These are phyloP conservation scores for Luidia sarsii DNA, from an alignment of 53 echinoderm and acorn worm species.

Conservation along the genomic window DNA sequence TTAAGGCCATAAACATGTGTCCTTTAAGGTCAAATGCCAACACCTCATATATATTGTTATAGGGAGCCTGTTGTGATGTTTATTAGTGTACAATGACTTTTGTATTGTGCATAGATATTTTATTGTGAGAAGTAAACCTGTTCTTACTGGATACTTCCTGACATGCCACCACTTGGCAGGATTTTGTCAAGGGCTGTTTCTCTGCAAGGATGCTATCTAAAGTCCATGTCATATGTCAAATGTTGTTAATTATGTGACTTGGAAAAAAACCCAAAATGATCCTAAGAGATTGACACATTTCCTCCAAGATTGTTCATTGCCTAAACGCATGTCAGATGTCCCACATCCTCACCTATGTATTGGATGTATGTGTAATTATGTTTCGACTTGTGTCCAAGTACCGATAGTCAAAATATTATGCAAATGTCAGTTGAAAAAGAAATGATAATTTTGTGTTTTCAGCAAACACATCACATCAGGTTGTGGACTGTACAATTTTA, in stretches of 20 bases:
- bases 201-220: background rate
- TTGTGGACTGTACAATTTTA: too few relatives aligned
- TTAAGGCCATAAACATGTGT: slow-evolving; percentile 6
- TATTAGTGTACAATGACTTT: background rate
- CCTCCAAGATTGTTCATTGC: too few relatives aligned
- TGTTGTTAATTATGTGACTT: background rate
- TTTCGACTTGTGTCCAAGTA: too few relatives aligned
- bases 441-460: too few relatives aligned
- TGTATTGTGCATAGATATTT: slow-evolving; percentile 1
- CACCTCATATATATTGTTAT: background rate
- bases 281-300: background rate
- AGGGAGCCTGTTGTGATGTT: background rate
- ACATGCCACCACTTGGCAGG: background rate
- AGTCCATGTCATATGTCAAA: background rate
- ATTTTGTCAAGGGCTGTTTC: background rate
- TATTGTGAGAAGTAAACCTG: background rate
- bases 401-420: too few relatives aligned
- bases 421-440: too few relatives aligned
- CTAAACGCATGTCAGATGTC: too few relatives aligned
- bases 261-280: background rate
- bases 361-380: too few relatives aligned
- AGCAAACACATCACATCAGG: too few relatives aligned
- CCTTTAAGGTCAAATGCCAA: slow-evolving; percentile 19
- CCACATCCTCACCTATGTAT: too few relatives aligned
- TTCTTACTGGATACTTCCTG: background rate